Base-by-base conservation (phyloP, 2,888 invertebrate species). In the Junonia oenone region DNA sequence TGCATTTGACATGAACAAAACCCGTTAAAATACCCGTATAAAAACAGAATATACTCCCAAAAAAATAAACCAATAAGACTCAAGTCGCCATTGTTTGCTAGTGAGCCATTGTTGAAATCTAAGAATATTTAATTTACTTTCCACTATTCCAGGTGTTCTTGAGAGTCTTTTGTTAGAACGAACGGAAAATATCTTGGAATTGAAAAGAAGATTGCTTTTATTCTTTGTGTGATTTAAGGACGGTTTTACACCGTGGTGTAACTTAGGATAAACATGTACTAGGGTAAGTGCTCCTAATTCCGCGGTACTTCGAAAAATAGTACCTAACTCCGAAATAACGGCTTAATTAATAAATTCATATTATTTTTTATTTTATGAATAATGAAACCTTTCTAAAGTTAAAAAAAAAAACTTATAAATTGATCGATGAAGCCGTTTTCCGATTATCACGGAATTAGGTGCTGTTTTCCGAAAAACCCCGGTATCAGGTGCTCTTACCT, bases 151-250 rank as follows among this genome's bases (percentile, higher is more conserved):
- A 58, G 61, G 61, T 61, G 51, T 49, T 33, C 51, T 43, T 43
- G 35, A n/a, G 22, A 47, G 45, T 45, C 47, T 51, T 58, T 58
- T 61, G 61, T 61, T 55, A 49, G 46, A 14, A 29, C 35, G 35
- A 53, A 51, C 45, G 51, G 50, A 56, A 61, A 58, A 61, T 61
- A 56, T 58, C 52, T 58, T 51, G 61, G 51, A 58, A 58, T 61
- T 61, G 61, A 55, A 58, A 59, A 58, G 58, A 48, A 53, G 61
- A 61, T 61, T 58, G 60, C 50, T 61, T 61, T 59, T 51, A 55
- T 55, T 50, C 55, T 58, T 58, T 61, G 55, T 58, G 46, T 49
- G 45, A 43, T 53, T 11, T 52, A 54, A 15, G 40, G 46, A 47
- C 17, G 27, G 33, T 27, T 29, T 43, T 19, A 55, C 58, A 58